Conservation (phyloP, 2,888 invertebrate species). For the Dynastes maya region DNA sequence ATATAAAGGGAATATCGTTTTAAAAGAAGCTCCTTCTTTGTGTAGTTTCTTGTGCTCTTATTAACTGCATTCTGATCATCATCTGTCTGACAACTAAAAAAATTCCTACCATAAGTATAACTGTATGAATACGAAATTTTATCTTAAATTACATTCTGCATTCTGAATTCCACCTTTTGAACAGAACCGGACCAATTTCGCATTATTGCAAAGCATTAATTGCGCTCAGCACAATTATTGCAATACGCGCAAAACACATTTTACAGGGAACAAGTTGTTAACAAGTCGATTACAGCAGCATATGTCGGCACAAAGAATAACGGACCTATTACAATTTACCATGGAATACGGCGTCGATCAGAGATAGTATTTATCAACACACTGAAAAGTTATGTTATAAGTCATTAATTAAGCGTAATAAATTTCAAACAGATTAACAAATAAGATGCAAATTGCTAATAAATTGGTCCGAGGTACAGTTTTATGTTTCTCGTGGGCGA, state of each 20-base stretch:
- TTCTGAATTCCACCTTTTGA: too few relatives aligned
- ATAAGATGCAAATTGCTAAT: constrained; percentile 40
- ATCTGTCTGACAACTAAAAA: too few relatives aligned
- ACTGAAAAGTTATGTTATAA: not conserved
- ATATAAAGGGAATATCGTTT: too few relatives aligned
- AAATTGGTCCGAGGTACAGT: constrained; percentile 26
- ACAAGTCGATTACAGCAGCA: constrained; percentile 29
- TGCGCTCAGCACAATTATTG: not conserved
- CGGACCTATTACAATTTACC: constrained; percentile 22
- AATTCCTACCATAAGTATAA: too few relatives aligned
- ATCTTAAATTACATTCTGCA: too few relatives aligned
- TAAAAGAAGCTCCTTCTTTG: too few relatives aligned
- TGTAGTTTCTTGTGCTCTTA: too few relatives aligned
- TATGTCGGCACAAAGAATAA: constrained; percentile 5
- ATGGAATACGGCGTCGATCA: constrained; percentile 15
- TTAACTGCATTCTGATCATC: too few relatives aligned
- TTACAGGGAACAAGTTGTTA: constrained; percentile 24
- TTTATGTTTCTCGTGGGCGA: constrained; percentile 11
- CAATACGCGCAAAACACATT: constrained; percentile 14
- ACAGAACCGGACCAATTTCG: too few relatives aligned
- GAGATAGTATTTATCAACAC: constrained; percentile 38
- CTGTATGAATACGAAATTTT: too few relatives aligned
- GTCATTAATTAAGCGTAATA: constrained; percentile 38
- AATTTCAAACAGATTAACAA: constrained; percentile 33
- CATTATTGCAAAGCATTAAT: too few relatives aligned